A percentile compares a stretch with the other conserved stretches of the same genome.
phyloP scores from a whole-genome alignment of 2,888 invertebrate species.

The Omphaloscelis lunosa region DNA sequence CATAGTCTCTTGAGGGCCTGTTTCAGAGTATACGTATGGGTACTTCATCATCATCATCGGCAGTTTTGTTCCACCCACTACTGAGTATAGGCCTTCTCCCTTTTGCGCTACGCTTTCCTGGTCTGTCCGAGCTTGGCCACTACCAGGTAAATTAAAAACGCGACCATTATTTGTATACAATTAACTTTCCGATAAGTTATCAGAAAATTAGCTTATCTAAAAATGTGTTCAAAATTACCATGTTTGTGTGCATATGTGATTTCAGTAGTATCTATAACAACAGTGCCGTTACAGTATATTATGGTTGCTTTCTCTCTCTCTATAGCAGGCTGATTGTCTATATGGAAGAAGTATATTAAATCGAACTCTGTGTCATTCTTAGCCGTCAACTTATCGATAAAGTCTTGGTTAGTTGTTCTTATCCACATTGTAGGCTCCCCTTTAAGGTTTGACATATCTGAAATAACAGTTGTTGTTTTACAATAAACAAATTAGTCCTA shows the following conservation, averaged over 20 bases:
- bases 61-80: no score
- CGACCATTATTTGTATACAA: background rate
- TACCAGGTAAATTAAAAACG: background rate
- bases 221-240: slow-evolving; percentile 46
- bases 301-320: slow-evolving; percentile 73
- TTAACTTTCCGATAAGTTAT: background rate
- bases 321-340: slow-evolving; percentile 68
- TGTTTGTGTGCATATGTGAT: slow-evolving; percentile 48
- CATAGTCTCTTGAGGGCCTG: background rate
- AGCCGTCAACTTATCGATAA: slow-evolving; percentile 34
- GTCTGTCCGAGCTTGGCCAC: no score
- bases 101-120: no score
- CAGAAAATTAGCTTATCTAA: background rate
- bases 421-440: slow-evolving; percentile 44
- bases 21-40: background rate
- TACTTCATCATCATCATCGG: no score
- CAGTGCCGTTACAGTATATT: slow-evolving; percentile 78
- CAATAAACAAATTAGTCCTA: background rate
- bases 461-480: slow-evolving; percentile 15
- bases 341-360: slow-evolving; percentile 71
- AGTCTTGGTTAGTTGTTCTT: slow-evolving; percentile 50
- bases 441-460: slow-evolving; percentile 48
- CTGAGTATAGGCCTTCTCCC: no score
- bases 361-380: slow-evolving; percentile 50
- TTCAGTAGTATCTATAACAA: slow-evolving; percentile 73